Percentiles rank a stretch among this genome's conserved stretches.
Evolutionary conservation across 2,797 vertebrate genomes (phyloP).

Genomic region (Carduelis carduelis): DNA sequence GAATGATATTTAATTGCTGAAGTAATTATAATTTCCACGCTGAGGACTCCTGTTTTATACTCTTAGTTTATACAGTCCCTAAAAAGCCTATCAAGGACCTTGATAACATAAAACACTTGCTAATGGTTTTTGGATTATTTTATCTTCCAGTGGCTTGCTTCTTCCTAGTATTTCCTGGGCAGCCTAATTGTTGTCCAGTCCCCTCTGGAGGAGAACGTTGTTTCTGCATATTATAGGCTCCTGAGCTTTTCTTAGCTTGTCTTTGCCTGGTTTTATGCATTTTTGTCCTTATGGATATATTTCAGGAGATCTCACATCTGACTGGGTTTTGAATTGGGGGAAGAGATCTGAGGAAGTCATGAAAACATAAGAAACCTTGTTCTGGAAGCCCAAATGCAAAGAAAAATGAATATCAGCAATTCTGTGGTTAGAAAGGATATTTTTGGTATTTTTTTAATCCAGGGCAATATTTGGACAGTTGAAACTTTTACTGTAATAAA

Average conservation of each 20-base stretch:
- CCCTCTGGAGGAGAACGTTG: background rate
- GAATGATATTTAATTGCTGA: background rate
- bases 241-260: background rate
- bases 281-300: background rate
- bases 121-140: background rate
- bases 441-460: accelerated
- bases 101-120: background rate
- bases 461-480: background rate
- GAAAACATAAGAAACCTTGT: background rate
- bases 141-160: background rate
- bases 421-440: background rate
- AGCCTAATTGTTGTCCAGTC: background rate
- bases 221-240: background rate
- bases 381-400: background rate
- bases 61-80: background rate
- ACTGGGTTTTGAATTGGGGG: background rate
- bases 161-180: background rate
- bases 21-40: background rate
- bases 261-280: background rate
- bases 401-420: background rate
- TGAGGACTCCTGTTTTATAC: background rate
- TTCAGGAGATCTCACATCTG: background rate
- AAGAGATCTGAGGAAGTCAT: background rate
- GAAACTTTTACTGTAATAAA: background rate
- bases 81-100: background rate